Evolutionary conservation across 1,140 invertebrate species (phyloP).

Genomic region (Harpegnathos saltator): DNA sequence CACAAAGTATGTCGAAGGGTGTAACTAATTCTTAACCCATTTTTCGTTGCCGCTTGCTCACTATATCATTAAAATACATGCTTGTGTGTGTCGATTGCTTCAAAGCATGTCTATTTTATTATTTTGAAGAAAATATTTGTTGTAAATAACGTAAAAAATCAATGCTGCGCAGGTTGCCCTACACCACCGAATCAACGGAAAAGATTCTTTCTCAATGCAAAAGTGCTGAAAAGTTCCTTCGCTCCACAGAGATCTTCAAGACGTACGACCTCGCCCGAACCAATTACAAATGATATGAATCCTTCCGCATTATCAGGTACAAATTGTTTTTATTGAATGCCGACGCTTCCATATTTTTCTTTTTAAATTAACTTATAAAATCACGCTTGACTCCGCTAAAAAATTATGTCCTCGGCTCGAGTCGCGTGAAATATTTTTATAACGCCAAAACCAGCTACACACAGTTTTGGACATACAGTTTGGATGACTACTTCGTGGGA

Average conservation of each 20-base stretch:
- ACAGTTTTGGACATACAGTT: slow-evolving; percentile 71
- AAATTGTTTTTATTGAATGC: slow-evolving; percentile 1
- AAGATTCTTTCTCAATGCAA: slow-evolving; percentile 93
- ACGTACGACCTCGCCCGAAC: slow-evolving; percentile 79
- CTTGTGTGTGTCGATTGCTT: too few species aligned
- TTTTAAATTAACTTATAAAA: too few species aligned
- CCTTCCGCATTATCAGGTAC: slow-evolving; percentile 90
- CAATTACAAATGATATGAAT: slow-evolving; percentile 81
- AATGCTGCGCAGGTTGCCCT: slow-evolving; percentile 88
- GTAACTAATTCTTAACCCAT: background rate
- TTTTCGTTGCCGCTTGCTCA: background rate
- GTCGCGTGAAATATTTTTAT: slow-evolving; percentile 20
- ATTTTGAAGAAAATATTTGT: background rate
- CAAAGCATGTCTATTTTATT: too few species aligned
- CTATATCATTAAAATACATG: too few species aligned
- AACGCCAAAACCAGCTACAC: slow-evolving; percentile 45
- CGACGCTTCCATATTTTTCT: too few species aligned
- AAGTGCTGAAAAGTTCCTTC: slow-evolving; percentile 91
- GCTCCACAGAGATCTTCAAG: slow-evolving; percentile 84
- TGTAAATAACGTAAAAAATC: slow-evolving; percentile 13
- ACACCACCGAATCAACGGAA: slow-evolving; percentile 92
- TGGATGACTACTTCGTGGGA: slow-evolving; percentile 87
- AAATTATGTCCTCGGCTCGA: background rate
- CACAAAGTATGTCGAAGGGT: slow-evolving; percentile 84
- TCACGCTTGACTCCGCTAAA: background rate